Conservation (phyloP, 2,113 vertebrate genomes). For the Dendrocopos noguchii region DNA sequence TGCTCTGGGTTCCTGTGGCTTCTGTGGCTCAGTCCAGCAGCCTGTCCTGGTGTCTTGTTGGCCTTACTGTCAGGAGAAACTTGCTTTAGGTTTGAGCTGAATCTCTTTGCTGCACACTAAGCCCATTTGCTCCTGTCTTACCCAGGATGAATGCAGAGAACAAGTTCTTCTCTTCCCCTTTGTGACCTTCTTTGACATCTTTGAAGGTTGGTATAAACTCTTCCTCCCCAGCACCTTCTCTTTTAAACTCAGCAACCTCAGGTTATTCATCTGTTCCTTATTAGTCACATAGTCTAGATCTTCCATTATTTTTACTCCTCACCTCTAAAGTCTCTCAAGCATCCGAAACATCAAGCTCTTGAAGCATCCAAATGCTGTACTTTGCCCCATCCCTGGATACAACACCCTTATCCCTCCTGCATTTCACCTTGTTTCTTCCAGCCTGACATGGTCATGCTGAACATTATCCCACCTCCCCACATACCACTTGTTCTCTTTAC, state of each 20-base stretch:
- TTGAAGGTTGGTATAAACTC: not conserved
- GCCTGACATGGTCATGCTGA: fast-evolving
- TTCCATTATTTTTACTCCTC: not conserved
- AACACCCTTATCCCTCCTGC: not conserved
- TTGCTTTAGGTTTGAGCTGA: not conserved
- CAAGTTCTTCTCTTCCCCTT: not conserved
- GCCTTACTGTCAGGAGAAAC: not conserved
- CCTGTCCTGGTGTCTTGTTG: too few species aligned
- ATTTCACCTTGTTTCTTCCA: not conserved
- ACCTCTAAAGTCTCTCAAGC: not conserved
- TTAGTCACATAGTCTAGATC: not conserved
- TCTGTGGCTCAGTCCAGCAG: not conserved
- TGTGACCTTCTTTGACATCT: fast-evolving
- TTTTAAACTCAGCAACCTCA: not conserved
- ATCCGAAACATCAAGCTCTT: too few species aligned
- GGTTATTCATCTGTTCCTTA: not conserved
- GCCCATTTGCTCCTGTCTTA: not conserved
- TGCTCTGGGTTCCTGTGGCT: not conserved
- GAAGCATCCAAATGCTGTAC: not conserved
- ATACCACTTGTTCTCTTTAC: not conserved
- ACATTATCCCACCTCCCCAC: fast-evolving
- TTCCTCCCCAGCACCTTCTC: not conserved
- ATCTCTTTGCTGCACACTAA: not conserved
- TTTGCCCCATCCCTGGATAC: not conserved
- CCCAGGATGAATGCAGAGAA: not conserved